Evolutionary conservation across 2,888 invertebrate species (phyloP), one percentile per base, ranked within the genome.

Genomic region (Archaeoteleia sp.): DNA sequence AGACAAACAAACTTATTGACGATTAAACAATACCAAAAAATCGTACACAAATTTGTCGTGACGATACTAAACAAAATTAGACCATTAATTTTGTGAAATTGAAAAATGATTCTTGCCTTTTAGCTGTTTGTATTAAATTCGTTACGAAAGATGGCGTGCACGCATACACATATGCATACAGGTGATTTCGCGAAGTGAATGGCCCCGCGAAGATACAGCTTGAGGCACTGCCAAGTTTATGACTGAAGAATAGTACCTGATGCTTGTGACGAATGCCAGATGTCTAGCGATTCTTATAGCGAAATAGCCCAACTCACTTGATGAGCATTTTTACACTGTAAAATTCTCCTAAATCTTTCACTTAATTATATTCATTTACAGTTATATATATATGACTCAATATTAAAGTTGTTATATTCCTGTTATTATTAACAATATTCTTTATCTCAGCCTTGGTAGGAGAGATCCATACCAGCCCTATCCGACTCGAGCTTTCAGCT

Each of bases 231-330:
- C 48, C 55, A 49, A 58, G 42, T 66, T 60, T 66, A 66, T 54
- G 54, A 66, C 30, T 49, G 46, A 61, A 40, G 48, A 63, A 48
- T 58, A 23, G 58, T 23, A 42, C 8, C 20, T 40, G 57, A 23
- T 27, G 37, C 30, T 32, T 39, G 57, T 46, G 60, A 69, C 55
- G 61, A 66, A 66, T 69, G 61, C 57, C 61, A 66, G 61, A 69
- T 66, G 61, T 35, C 48, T 54, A 40, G 35, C 37, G 48, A 62
- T 53, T 53, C 32, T 37, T 48, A 40, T 13, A n/a, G n/a, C n/a
- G 34, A 48, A 49, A 55, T 53, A 63, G 51, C n/a, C 32, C 14
- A 29, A 37, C 6, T 7, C 37, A 48, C 48, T 48, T 42, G 61
- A 45, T 34, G 10, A 13, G 45, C 23, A 12, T 55, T 51, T 40